Conservation (phyloP, 37 sponge, comb jelly and placozoan genomes). For the Crambe crambe region DNA sequence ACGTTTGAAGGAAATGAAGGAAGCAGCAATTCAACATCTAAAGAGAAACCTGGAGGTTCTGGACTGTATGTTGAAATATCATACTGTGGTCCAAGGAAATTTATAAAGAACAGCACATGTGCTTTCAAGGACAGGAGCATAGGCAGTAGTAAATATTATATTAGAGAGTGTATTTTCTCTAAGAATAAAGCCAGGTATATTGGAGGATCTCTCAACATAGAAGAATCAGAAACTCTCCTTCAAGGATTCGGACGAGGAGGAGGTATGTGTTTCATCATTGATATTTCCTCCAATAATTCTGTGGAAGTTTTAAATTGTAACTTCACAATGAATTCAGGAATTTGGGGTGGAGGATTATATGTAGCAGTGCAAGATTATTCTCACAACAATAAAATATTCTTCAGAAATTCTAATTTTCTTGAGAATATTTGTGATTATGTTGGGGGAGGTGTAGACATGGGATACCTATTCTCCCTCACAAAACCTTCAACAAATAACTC, state of each 20-base stretch:
- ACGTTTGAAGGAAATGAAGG: not conserved
- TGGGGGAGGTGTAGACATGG: not conserved
- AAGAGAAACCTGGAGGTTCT: not conserved
- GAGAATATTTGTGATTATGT: not conserved
- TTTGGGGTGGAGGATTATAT: conserved; percentile 55
- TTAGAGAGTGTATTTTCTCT: too few relatives aligned
- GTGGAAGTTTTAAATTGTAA: conserved; percentile 9
- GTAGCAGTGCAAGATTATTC: not conserved
- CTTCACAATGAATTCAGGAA: conserved; percentile 37
- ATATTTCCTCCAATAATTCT: conserved; percentile 23
- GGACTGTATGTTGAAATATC: not conserved
- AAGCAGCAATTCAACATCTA: not conserved
- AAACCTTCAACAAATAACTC: not conserved
- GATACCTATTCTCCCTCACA: not conserved
- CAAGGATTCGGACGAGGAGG: conserved; percentile 25
- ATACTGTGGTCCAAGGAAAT: not conserved
- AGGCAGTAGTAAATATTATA: too few relatives aligned
- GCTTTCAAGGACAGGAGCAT: too few relatives aligned
- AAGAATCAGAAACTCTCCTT: too few relatives aligned
- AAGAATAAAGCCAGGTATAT: too few relatives aligned
- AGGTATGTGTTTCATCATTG: conserved; percentile 45
- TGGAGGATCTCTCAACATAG: too few relatives aligned
- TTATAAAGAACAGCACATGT: not conserved
- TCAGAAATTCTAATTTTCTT: not conserved
- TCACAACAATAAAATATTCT: too few relatives aligned